Evolutionary conservation across 1,140 invertebrate genomes (phyloP).

Genomic region (Drosophila melanica): DNA sequence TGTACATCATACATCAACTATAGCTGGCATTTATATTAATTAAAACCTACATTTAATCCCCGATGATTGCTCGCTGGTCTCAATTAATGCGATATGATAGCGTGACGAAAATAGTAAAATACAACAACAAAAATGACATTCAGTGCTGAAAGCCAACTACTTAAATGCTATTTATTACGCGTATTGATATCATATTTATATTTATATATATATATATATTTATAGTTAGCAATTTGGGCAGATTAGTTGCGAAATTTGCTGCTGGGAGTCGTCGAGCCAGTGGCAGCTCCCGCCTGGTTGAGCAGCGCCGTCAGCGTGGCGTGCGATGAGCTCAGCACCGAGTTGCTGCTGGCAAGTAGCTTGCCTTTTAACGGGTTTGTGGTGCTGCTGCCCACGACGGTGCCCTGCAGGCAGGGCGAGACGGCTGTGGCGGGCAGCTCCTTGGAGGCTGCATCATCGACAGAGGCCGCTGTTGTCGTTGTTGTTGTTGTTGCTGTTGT

Average conservation of each 20-base stretch:
- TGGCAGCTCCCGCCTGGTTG: conserved; percentile 57
- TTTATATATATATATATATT: conserved; percentile 12
- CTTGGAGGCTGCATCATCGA: conserved; percentile 43
- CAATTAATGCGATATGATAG: conserved; percentile 14
- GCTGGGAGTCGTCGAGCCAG: conserved; percentile 14
- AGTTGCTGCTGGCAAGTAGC: conserved; percentile 45
- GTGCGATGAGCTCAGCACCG: conserved; percentile 78
- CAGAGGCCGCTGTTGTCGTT: background rate
- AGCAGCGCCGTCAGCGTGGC: conserved; percentile 79
- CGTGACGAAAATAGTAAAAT: conserved; percentile 13
- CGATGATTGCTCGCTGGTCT: conserved; percentile 12
- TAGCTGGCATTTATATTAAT: background rate
- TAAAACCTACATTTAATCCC: background rate
- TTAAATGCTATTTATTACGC: conserved; percentile 8
- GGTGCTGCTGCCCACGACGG: conserved; percentile 61
- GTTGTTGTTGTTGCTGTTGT: conserved; percentile 4
- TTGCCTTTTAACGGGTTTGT: conserved; percentile 50
- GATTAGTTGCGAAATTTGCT: conserved; percentile 64
- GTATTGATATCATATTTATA: conserved; percentile 5
- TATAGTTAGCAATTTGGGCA: conserved; percentile 6
- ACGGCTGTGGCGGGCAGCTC: conserved; percentile 43
- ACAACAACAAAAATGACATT: background rate
- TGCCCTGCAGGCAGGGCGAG: conserved; percentile 62
- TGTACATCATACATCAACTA: conserved; percentile 4
- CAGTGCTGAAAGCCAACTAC: background rate